These are phyloP conservation scores for Limonius californicus DNA, from an alignment of 1,140 invertebrate genomes.

Conservation along the genomic window DNA sequence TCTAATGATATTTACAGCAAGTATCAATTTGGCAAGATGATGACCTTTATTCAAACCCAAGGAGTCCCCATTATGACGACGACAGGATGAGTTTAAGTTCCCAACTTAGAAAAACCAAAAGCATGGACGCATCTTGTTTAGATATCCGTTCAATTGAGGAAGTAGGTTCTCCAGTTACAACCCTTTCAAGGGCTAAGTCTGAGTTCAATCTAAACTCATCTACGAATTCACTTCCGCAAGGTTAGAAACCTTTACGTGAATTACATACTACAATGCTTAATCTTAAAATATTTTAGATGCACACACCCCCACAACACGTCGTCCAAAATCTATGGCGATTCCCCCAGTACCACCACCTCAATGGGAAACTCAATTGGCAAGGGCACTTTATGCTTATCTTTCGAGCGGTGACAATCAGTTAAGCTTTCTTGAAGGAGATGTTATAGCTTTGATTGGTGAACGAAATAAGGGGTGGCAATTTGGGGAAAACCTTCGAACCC, in stretches of 20 bases:
- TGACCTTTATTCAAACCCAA: constrained; percentile 64
- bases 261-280: too few relatives aligned
- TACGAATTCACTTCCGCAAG: constrained; percentile 53
- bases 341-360: constrained; percentile 51
- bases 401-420: constrained; percentile 89
- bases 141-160: constrained; percentile 71
- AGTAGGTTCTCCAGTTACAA: constrained; percentile 54
- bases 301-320: constrained; percentile 52
- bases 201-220: constrained; percentile 79
- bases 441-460: constrained; percentile 83
- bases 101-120: constrained; percentile 78
- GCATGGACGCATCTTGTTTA: constrained; percentile 82
- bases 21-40: constrained; percentile 75
- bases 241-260: too few relatives aligned
- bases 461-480: constrained; percentile 94
- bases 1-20: constrained; percentile 55
- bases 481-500: constrained; percentile 85
- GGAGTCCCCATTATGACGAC: constrained; percentile 54
- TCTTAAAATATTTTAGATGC: constrained; percentile 45
- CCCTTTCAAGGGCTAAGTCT: constrained; percentile 75
- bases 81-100: constrained; percentile 62
- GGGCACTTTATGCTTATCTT: constrained; percentile 84
- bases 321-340: constrained; percentile 72
- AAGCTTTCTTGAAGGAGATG: constrained; percentile 86
- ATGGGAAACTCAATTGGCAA: constrained; percentile 63